These are phyloP conservation scores for Nomada fucata DNA, from an alignment of 2,888 invertebrate genomes.

Conservation along the genomic window DNA sequence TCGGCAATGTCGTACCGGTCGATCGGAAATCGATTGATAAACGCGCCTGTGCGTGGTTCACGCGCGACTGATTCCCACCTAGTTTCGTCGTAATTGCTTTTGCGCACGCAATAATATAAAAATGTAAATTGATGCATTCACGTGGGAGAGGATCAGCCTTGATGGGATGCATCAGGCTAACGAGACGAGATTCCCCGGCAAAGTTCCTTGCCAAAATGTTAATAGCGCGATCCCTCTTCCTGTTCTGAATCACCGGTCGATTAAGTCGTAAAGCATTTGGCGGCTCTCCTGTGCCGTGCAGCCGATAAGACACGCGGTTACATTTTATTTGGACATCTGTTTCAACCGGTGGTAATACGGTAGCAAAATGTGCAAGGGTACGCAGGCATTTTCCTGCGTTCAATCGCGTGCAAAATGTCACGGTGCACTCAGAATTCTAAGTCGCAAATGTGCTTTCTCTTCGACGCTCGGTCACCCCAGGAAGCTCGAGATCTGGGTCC, in stretches of 20 bases:
- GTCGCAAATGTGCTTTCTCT: background rate
- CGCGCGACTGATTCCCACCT: conserved; percentile 44
- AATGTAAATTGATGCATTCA: conserved; percentile 57
- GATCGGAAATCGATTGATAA: background rate
- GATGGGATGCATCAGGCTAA: conserved; percentile 35
- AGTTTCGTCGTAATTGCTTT: conserved; percentile 35
- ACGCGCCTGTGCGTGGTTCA: conserved; percentile 21
- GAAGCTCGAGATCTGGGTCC: background rate
- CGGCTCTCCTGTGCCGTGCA: background rate
- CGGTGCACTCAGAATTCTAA: background rate
- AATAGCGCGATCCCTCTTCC: conserved; percentile 44
- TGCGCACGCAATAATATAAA: conserved; percentile 47
- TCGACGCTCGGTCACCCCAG: background rate
- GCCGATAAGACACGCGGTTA: background rate
- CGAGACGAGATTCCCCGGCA: conserved; percentile 1
- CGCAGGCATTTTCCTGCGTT: background rate
- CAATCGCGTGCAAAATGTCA: background rate
- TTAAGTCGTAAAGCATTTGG: conserved; percentile 38
- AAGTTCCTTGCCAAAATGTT: conserved; percentile 55
- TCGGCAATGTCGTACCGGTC: background rate
- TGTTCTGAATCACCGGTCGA: conserved; percentile 36
- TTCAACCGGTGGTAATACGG: background rate
- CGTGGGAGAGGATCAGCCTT: conserved; percentile 57
- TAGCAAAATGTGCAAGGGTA: background rate
- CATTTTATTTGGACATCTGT: conserved; percentile 1